Evolutionary conservation across 2,888 invertebrate genomes (phyloP), one percentile per base, ranked within the genome.

Genomic region (Chydorus sphaericus): DNA sequence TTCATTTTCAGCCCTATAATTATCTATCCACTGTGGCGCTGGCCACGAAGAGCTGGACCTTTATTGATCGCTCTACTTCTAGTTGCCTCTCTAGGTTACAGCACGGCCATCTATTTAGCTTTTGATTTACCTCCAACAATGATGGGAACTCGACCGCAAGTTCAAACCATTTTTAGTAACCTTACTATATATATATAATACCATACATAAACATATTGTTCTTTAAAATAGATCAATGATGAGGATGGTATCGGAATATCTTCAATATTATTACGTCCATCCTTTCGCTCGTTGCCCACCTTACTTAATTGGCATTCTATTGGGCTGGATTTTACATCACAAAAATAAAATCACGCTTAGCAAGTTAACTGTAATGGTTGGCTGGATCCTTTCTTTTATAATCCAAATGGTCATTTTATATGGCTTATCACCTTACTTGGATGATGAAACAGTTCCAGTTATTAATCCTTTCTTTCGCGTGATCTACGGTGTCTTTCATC

Each of bases 401-500:
- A 26, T 33, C 6, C 36, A 23, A 18, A 16, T 37, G 10, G 10
- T 26, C 11, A 33, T 36, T 14, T 20, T 20, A 23, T 52, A 20
- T 23, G 52, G 52, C 20, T 37, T 53, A n/a, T 16, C 11, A n/a
- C 37, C 36, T 8, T 53, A 38, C n/a, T 5, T 37, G n/a, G 23
- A 53, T 14, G 44, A 44, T 11, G 7, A 6, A 20, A n/a, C 7
- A 14, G 44, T 44, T 8, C 44, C 44, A 23, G 26, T 44, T 11
- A 71, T 87, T 60, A 76, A 80, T 51, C 79, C 81, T 53, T 68
- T 78, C 26, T 75, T 80, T 8, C 85, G 85, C 1, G 87, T 88
- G 0, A 77, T 83, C 67, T 87, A 87, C 69, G 83, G 85, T 63
- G 81, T 87, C 4, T 70, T 89, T 14, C 85, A 86, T 57, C 87